Evolutionary conservation across 2,113 vertebrate species (phyloP), one percentile per base, ranked within the genome.

Genomic region (Laterallus jamaicensis): DNA sequence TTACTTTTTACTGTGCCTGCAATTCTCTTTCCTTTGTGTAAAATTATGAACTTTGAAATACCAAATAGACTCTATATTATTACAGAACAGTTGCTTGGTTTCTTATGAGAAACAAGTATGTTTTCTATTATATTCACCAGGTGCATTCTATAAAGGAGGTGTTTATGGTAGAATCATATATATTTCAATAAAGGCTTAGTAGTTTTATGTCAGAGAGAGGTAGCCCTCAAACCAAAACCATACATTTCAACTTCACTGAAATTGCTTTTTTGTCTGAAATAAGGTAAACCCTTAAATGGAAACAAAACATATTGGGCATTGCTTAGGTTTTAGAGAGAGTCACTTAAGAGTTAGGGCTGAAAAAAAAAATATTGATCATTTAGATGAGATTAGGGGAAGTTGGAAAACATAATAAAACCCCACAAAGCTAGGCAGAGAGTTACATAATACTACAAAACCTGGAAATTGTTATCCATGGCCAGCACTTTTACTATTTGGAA

Each of bases 131-230:
- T 78, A 78, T 88, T 88, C 49, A 8, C 96, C 96, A 96, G 96
- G 96, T 97, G 96, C 87, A 83, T 95, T 96, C 96, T 93, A 96
- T 96, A 95, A 97, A 97, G 54, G 54, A 79, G 96, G 94, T 10
- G 94, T 96, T 97, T 97, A 97, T 95, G 92, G 85, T 78, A 83
- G 86, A 93, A 96, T 90, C 94, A 86, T 93, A 93, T 92, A 93
- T 94, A 95, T 94, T 95, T 97, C 96, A 96, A 97, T 97, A 97
- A 88, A 94, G 82, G 82, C 76, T 97, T 96, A 96, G 91, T 95
- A 95, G 90, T 92, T 97, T 96, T 93, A 96, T 97, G 95, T 91
- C 74, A 94, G 81, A 70, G 63, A 95, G 81, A 82, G 81, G 95
- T 96, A 95, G 93, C 70, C 70, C 55, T 88, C n/a, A 96, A 97